Conservation (phyloP, 2,113 vertebrate genomes). For the Cyprinodon tularosa region DNA sequence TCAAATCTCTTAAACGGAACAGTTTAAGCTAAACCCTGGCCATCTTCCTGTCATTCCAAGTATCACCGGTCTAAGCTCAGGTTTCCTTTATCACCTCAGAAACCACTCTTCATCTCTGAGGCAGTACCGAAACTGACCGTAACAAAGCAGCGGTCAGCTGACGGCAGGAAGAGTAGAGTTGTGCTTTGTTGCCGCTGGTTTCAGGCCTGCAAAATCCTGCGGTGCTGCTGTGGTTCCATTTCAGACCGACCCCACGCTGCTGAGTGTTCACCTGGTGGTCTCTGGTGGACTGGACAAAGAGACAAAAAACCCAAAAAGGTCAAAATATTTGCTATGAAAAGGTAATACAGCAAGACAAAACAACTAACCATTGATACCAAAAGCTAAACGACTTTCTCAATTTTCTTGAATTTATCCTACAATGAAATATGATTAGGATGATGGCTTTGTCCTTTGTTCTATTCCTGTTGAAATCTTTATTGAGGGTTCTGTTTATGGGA, state of each 20-base stretch:
- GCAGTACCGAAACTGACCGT: conserved; percentile 4
- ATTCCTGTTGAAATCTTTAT: no score
- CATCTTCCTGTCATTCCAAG: not conserved
- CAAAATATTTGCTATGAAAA: not conserved
- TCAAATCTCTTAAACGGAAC: not conserved
- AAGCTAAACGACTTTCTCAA: no score
- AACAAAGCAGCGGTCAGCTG: conserved; percentile 13
- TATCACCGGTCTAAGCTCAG: not conserved
- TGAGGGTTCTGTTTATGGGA: no score
- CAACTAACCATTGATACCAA: no score
- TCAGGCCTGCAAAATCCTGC: conserved; percentile 19
- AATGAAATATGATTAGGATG: no score
- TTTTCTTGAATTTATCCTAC: no score
- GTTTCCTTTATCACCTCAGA: not conserved
- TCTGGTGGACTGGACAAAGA: conserved; percentile 23
- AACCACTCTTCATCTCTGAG: not conserved
- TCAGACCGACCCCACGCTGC: not conserved
- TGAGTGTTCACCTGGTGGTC: conserved; percentile 10
- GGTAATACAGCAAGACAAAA: not conserved
- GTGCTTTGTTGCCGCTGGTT: conserved; percentile 38
- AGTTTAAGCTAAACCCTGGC: not conserved
- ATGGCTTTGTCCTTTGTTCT: no score
- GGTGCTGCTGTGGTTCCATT: not conserved
- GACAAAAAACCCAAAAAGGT: not conserved
- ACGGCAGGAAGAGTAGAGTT: conserved; percentile 8